Evolutionary conservation across 2,888 invertebrate species (phyloP).

Genomic region (Onthophagus sagittarius): DNA sequence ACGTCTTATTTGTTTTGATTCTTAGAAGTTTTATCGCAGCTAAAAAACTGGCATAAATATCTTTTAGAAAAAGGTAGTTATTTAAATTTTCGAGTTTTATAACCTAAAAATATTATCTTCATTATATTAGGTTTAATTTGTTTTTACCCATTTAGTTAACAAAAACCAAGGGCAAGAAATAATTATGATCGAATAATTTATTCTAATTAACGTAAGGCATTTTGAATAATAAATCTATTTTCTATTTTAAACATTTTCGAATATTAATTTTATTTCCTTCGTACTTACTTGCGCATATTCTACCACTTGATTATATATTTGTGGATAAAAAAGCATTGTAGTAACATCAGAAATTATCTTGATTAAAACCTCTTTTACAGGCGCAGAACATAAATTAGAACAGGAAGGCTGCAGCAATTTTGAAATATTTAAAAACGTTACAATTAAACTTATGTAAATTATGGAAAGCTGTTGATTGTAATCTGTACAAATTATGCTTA

Average conservation of each 20-base stretch:
- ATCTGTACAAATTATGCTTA: not conserved
- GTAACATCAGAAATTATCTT: constrained; percentile 42
- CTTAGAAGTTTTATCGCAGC: constrained; percentile 48
- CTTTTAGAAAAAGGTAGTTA: too few species aligned
- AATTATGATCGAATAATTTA: too few species aligned
- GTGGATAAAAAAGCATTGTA: constrained; percentile 49
- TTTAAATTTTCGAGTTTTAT: too few species aligned
- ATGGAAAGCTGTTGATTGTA: not conserved
- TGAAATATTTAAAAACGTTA: not conserved
- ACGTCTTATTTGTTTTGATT: constrained; percentile 36
- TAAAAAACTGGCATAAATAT: constrained; percentile 49
- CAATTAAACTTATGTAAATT: not conserved
- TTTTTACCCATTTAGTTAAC: too few species aligned
- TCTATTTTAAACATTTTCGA: constrained; percentile 47
- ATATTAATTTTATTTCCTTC: constrained; percentile 42
- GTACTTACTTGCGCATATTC: constrained; percentile 48
- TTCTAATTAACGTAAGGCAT: too few species aligned
- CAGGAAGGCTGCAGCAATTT: not conserved
- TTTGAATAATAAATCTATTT: constrained; percentile 20
- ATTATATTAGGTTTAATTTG: too few species aligned
- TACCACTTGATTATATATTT: constrained; percentile 46
- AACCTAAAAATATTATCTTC: too few species aligned
- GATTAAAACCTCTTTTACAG: not conserved
- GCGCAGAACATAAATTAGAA: not conserved
- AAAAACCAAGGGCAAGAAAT: too few species aligned